Conservation (phyloP, 1,140 invertebrate species). For the Atopsyche davidsoni region DNA sequence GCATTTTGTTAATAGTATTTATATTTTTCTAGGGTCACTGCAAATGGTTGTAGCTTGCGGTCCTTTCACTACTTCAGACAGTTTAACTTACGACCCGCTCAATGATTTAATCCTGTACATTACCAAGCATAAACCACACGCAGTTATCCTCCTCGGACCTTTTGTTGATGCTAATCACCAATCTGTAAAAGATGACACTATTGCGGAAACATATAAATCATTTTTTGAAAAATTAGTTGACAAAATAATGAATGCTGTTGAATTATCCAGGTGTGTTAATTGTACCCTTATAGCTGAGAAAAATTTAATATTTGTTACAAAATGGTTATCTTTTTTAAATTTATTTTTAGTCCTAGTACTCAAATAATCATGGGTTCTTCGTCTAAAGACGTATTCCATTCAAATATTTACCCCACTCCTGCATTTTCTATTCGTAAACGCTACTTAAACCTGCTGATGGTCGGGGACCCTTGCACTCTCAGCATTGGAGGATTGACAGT, state of each 20-base stretch:
- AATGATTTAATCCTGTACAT: slow-evolving; percentile 69
- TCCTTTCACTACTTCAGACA: slow-evolving; percentile 73
- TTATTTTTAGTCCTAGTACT: slow-evolving; percentile 54
- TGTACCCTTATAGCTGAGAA: neutral
- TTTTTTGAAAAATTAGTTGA: slow-evolving; percentile 65
- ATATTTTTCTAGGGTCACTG: slow-evolving; percentile 46
- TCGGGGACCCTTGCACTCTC: slow-evolving; percentile 76
- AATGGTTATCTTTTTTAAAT: slow-evolving; percentile 1
- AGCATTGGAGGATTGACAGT: slow-evolving; percentile 70
- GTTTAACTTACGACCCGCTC: slow-evolving; percentile 73
- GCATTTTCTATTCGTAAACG: slow-evolving; percentile 52
- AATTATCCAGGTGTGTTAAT: slow-evolving; percentile 18
- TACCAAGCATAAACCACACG: slow-evolving; percentile 63
- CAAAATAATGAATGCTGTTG: slow-evolving; percentile 50
- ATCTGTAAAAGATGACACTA: slow-evolving; percentile 50
- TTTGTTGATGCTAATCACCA: slow-evolving; percentile 69
- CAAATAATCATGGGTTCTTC: slow-evolving; percentile 71
- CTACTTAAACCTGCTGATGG: slow-evolving; percentile 54
- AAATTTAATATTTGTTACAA: neutral
- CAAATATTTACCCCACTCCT: slow-evolving; percentile 76
- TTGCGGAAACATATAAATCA: slow-evolving; percentile 60
- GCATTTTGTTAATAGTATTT: neutral
- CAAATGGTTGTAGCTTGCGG: slow-evolving; percentile 73
- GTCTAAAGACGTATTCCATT: slow-evolving; percentile 67
- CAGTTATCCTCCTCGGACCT: slow-evolving; percentile 76